phyloP scores from a whole-genome alignment of 2,888 invertebrate genomes.

The Leptopilina myrica region DNA sequence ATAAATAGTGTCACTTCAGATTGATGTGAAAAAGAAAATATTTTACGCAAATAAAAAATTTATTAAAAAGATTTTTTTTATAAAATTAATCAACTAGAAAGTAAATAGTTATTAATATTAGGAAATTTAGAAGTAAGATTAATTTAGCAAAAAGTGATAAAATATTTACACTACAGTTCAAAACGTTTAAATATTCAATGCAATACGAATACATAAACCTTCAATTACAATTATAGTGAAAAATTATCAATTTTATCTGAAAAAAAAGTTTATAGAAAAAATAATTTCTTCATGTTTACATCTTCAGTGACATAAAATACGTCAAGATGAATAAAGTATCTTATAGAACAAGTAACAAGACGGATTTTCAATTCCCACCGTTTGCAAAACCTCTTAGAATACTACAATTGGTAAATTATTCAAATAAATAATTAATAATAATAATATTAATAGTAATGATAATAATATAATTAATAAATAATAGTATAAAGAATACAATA shows the following conservation, averaged over 20 bases:
- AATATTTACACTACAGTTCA: not conserved
- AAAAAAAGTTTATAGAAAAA: not conserved
- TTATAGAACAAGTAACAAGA: conserved; percentile 40
- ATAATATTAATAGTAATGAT: not conserved
- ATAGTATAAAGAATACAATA: too few species aligned
- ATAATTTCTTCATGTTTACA: not conserved
- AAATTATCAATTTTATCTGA: not conserved
- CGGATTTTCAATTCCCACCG: conserved; percentile 43
- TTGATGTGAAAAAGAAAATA: not conserved
- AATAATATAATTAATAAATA: not conserved
- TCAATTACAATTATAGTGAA: not conserved
- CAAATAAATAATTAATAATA: not conserved
- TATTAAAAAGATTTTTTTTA: not conserved
- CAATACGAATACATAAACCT: not conserved
- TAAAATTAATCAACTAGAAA: not conserved
- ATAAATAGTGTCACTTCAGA: conserved; percentile 4
- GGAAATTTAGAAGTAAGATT: conserved; percentile 13
- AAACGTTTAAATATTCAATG: too few species aligned
- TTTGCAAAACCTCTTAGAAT: conserved; percentile 62
- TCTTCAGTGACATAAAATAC: not conserved
- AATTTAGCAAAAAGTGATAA: not conserved
- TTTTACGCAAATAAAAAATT: not conserved
- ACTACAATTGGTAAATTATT: conserved; percentile 64
- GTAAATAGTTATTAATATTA: not conserved
- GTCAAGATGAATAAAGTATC: conserved; percentile 26